These are phyloP conservation scores for Trididemnum clinides DNA, from an alignment of 23 tunicate species.

Conservation along the genomic window DNA sequence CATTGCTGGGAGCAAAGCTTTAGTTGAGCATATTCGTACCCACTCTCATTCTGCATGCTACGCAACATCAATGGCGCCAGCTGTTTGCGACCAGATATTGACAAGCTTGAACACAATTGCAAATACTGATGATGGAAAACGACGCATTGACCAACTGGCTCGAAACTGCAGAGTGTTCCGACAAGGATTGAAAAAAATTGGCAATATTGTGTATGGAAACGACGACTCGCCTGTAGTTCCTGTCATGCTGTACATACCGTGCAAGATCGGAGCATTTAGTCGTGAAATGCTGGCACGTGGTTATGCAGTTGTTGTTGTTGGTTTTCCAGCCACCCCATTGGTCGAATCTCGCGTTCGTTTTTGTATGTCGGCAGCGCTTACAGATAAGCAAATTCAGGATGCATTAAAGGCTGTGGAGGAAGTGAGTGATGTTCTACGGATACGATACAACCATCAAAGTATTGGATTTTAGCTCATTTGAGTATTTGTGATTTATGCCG, in stretches of 20 bases:
- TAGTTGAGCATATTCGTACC: conserved; percentile 42
- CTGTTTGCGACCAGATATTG: conserved; percentile 29
- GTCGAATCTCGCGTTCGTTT: conserved; percentile 59
- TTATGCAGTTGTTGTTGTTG: conserved; percentile 78
- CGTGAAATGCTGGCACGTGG: conserved; percentile 67
- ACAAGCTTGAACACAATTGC: conserved; percentile 28
- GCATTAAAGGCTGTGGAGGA: conserved; percentile 42
- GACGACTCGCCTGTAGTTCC: conserved; percentile 78
- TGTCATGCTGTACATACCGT: conserved; percentile 48
- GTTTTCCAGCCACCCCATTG: conserved; percentile 78
- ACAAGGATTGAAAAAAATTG: conserved; percentile 52
- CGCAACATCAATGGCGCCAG: conserved; percentile 69
- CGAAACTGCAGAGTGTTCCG: conserved; percentile 44
- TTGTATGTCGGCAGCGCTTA: conserved; percentile 68
- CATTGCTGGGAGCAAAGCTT: conserved; percentile 59
- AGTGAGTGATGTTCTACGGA: conserved; percentile 27
- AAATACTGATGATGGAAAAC: conserved; percentile 37
- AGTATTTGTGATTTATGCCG: too few species aligned
- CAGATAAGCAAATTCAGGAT: conserved; percentile 48
- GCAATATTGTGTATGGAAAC: conserved; percentile 70
- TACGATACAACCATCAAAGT: conserved; percentile 29
- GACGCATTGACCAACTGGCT: conserved; percentile 45
- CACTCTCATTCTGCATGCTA: conserved; percentile 62
- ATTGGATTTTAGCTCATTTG: not conserved
- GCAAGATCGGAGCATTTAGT: conserved; percentile 60